phyloP scores from a whole-genome alignment of 2,888 invertebrate genomes.

The Lycia hirtaria region DNA sequence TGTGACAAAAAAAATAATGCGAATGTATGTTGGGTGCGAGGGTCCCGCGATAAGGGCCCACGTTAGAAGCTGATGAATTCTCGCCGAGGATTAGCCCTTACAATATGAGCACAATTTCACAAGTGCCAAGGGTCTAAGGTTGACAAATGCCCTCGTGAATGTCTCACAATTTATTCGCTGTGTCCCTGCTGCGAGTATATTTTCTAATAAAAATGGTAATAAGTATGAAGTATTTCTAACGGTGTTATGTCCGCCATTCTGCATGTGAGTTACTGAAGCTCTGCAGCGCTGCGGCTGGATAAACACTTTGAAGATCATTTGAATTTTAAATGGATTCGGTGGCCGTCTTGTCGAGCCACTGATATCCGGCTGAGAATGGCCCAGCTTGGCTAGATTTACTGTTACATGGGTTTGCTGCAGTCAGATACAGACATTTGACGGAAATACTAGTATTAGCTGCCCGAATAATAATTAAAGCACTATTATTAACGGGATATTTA shows the following conservation, averaged over 20 bases:
- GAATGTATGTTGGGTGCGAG: conserved; percentile 61
- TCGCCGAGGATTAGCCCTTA: conserved; percentile 79
- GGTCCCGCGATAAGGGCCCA: conserved; percentile 68
- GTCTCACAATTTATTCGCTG: conserved; percentile 68
- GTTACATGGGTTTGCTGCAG: neutral
- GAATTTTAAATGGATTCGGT: conserved; percentile 39
- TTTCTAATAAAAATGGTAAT: conserved; percentile 81
- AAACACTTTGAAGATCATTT: conserved; percentile 50
- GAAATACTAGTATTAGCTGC: neutral
- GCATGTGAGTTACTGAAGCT: conserved; percentile 41
- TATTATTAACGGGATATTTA: too few relatives aligned
- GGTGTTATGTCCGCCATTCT: conserved; percentile 57
- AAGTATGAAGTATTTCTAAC: conserved; percentile 67
- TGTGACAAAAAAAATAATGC: conserved; percentile 65
- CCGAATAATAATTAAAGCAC: too few relatives aligned
- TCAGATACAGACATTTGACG: neutral
- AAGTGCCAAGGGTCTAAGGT: conserved; percentile 69
- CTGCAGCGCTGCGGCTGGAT: conserved; percentile 40
- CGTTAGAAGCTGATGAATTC: conserved; percentile 78
- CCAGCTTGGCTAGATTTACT: conserved; percentile 15
- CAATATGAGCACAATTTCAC: conserved; percentile 82
- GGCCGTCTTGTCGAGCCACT: conserved; percentile 28
- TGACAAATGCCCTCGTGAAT: conserved; percentile 73
- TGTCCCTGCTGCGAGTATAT: conserved; percentile 62
- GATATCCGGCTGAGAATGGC: conserved; percentile 16